phyloP scores from a whole-genome alignment of 1,140 invertebrate species.

The Mamestra configurata region DNA sequence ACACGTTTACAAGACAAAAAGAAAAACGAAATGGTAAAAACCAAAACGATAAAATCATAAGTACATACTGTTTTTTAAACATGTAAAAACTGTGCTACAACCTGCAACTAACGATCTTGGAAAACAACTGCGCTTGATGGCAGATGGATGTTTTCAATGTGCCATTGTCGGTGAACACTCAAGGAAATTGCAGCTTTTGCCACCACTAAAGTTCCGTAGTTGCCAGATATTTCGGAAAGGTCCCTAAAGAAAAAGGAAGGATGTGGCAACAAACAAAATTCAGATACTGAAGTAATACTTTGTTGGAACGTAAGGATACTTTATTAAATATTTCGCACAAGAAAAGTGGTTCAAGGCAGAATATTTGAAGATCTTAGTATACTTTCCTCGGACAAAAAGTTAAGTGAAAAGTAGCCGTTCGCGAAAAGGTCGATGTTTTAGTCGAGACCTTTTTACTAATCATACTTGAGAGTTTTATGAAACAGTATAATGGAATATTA shows the following conservation, averaged over 20 bases:
- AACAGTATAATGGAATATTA: neutral
- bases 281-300: neutral
- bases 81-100: too few relatives aligned
- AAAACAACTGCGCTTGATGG: neutral
- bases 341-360: conserved; percentile 1
- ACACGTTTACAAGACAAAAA: too few relatives aligned
- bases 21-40: too few relatives aligned
- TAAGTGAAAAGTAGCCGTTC: neutral
- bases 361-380: neutral
- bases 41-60: too few relatives aligned
- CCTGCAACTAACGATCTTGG: too few relatives aligned
- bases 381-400: neutral
- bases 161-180: neutral
- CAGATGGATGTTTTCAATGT: neutral
- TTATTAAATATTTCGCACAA: conserved; percentile 21
- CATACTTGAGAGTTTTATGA: neutral
- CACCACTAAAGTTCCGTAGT: neutral
- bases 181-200: neutral
- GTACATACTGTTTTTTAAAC: too few relatives aligned
- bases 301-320: neutral
- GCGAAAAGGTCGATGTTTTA: conserved; percentile 9
- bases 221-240: neutral
- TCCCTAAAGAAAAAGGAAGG: neutral
- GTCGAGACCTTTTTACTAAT: neutral
- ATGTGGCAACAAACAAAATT: neutral